A percentile compares a stretch with the other conserved stretches of the same genome.
Evolutionary conservation across 2,888 invertebrate genomes (phyloP).

Genomic region (Gisinianus flammeolus): DNA sequence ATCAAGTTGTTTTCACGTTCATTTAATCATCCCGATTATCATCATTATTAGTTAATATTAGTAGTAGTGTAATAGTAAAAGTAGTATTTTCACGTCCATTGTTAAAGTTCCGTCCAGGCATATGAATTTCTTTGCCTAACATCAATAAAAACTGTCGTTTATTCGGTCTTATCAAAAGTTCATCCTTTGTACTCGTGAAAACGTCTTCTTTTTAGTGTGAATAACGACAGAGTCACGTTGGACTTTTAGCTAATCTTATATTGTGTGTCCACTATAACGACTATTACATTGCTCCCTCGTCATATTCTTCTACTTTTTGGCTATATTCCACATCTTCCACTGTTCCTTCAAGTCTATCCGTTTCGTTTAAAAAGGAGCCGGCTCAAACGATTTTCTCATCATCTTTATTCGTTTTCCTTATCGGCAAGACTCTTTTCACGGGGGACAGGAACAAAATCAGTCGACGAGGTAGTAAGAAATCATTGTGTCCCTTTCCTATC

Average conservation of each 20-base stretch:
- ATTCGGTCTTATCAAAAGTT: too few species aligned
- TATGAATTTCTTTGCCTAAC: too few species aligned
- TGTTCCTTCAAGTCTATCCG: background rate
- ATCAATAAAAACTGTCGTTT: too few species aligned
- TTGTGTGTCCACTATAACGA: background rate
- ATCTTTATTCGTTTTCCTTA: conserved; percentile 9
- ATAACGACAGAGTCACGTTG: background rate
- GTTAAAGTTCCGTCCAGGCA: too few species aligned
- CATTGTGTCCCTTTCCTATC: conserved; percentile 1
- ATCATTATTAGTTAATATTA: too few species aligned
- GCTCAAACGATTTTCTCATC: background rate
- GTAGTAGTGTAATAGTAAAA: too few species aligned
- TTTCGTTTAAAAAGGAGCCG: background rate
- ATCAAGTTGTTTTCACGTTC: background rate
- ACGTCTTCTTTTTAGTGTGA: too few species aligned
- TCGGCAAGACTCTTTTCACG: background rate
- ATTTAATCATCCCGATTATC: background rate
- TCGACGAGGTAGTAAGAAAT: conserved; percentile 2
- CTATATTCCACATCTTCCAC: background rate
- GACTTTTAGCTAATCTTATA: background rate
- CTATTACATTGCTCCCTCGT: background rate
- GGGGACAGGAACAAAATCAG: background rate
- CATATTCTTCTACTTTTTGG: background rate
- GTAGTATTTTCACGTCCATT: too few species aligned
- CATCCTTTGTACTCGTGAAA: too few species aligned